Percentiles rank a stretch among this genome's conserved stretches.
These are phyloP conservation scores for Scortum barcoo DNA, from an alignment of 2,113 vertebrate genomes.

Conservation along the genomic window DNA sequence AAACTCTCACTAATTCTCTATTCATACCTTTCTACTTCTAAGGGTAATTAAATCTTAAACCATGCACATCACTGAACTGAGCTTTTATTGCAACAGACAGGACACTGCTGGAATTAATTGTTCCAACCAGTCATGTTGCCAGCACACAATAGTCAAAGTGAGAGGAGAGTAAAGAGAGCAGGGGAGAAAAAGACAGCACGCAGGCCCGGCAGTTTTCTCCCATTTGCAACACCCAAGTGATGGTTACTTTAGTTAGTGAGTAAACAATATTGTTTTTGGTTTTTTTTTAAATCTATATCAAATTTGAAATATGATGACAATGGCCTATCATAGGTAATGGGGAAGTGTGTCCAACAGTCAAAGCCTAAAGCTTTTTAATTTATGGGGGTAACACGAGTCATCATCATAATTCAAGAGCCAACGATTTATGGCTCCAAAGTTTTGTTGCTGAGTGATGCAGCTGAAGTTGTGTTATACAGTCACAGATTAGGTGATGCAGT, in stretches of 20 bases:
- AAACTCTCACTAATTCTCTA: not conserved
- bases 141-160: not conserved
- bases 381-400: not conserved
- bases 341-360: not conserved
- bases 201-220: no score
- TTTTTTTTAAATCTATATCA: no score
- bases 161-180: not conserved
- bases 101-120: constrained; percentile 62
- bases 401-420: not conserved
- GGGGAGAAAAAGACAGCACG: not conserved
- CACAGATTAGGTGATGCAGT: not conserved
- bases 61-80: constrained; percentile 44
- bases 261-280: not conserved
- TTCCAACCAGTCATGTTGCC: constrained; percentile 30
- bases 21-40: constrained; percentile 30
- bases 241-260: not conserved
- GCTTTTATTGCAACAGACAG: constrained; percentile 54
- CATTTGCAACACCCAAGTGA: not conserved
- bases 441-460: not conserved
- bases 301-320: not conserved
- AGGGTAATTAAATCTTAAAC: constrained; percentile 66
- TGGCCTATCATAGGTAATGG: not conserved
- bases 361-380: not conserved
- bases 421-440: not conserved
- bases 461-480: not conserved